Evolutionary conservation across 2,797 vertebrate genomes (phyloP), one percentile per base, ranked within the genome.

Genomic region (Acipenser oxyrinchus): DNA sequence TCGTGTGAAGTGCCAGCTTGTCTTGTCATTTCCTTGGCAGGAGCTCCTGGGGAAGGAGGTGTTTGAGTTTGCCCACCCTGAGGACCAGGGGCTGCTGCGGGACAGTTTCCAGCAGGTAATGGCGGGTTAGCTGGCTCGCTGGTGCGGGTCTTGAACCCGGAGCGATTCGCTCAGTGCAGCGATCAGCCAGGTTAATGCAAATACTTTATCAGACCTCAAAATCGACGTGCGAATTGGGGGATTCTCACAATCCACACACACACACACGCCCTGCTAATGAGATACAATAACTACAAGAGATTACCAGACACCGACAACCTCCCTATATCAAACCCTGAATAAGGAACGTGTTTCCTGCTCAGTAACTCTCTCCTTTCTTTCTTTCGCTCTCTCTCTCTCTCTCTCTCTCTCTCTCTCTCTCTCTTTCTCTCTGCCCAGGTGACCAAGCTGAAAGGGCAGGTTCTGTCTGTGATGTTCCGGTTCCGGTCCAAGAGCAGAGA

Each of bases 401-500:
- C 15, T 18, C 37, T 12, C 49, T 8, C 18, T 50, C 10, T n/a
- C 15, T 49, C 15, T 48, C 52, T n/a, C 49, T 63, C 55, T 53
- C 68, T 9, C 10, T 66, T 8, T 18, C 15, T 18, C 15, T 18
- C 15, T 18, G 15, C 78, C 51, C 80, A 98, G 96, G 97, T 98
- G 86, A 85, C 98, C 78, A 98, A 99, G 77, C 84, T 99, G 72
- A 96, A 95, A 83, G 96, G 97, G 64, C 97, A 99, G 77, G 97
- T 99, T 11, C 83, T 99, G 74, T 99, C 97, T 0, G 94, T 99
- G 75, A 99, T 99, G 97, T 99, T 96, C 83, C 93, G 96, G 8
- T 99, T 99, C 81, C 93, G 90, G 66, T 83, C 93, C 74, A 98
- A 98, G 76, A 91, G 75, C 37, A 85, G 88, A 62, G 96, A 99